Conservation (phyloP, 2,797 vertebrate species). For the Micropoecilia bifurca region DNA sequence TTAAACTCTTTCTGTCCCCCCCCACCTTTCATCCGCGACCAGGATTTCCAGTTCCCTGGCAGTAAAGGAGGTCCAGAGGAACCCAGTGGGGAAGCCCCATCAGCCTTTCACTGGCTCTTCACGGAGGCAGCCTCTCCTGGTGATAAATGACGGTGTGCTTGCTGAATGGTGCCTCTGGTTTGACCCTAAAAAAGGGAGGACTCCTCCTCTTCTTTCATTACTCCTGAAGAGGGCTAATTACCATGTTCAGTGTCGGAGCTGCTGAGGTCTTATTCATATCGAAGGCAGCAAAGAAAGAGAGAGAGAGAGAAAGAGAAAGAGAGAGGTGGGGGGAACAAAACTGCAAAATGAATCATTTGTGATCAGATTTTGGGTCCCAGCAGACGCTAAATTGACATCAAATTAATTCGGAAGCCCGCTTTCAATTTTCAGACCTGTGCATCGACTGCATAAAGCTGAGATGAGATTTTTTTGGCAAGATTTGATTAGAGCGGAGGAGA, state of each 20-base stretch:
- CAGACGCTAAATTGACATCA: conserved; percentile 60
- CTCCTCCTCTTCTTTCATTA: conserved; percentile 57
- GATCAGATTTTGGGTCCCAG: conserved; percentile 69
- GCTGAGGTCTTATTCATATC: conserved; percentile 82
- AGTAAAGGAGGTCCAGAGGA: conserved; percentile 57
- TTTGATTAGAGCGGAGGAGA: conserved; percentile 65
- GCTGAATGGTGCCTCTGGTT: conserved; percentile 73
- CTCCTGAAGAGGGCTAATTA: conserved; percentile 81
- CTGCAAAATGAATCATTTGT: conserved; percentile 71
- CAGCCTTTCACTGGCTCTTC: conserved; percentile 70
- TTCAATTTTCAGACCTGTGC: conserved; percentile 23
- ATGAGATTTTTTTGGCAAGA: conserved; percentile 51
- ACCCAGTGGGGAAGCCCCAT: conserved; percentile 70
- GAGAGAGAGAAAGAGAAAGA: conserved; percentile 49
- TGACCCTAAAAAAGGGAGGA: conserved; percentile 60
- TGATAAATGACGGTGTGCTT: conserved; percentile 78
- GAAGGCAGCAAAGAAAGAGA: conserved; percentile 60
- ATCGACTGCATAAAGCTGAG: conserved; percentile 58
- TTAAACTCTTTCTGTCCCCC: conserved; percentile 45
- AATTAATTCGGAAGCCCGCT: conserved; percentile 49
- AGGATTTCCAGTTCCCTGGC: conserved; percentile 68
- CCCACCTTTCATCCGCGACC: conserved; percentile 51
- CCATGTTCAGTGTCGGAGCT: conserved; percentile 76
- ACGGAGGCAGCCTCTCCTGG: conserved; percentile 67
- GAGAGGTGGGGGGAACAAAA: conserved; percentile 37